These are phyloP conservation scores for Pseudorhombus dupliciocellatus DNA, from an alignment of 2,113 vertebrate species.

Conservation along the genomic window DNA sequence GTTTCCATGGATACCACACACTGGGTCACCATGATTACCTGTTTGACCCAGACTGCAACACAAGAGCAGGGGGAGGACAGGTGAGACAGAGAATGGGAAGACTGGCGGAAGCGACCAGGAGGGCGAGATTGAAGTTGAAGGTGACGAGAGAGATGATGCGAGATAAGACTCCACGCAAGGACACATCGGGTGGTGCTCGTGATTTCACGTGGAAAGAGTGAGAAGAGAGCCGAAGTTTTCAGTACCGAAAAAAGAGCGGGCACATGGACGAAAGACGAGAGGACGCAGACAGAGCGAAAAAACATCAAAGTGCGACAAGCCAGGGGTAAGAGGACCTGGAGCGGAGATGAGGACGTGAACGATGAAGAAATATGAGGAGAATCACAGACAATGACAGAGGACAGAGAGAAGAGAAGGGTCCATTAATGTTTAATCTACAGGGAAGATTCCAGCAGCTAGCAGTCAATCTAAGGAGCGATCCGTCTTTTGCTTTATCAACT, in stretches of 20 bases:
- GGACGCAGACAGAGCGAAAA: neutral
- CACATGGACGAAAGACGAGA: slow-evolving; percentile 10
- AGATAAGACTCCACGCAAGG: slow-evolving; percentile 29
- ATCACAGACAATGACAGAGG: slow-evolving; percentile 15
- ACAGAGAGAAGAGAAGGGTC: slow-evolving; percentile 20
- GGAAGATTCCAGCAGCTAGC: slow-evolving; percentile 12
- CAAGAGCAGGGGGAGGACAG: slow-evolving; percentile 68
- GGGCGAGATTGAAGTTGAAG: neutral
- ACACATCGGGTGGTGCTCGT: neutral
- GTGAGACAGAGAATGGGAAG: slow-evolving; percentile 30
- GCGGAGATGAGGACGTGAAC: neutral
- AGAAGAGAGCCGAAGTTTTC: slow-evolving; percentile 17
- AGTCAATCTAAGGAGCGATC: neutral
- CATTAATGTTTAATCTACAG: slow-evolving; percentile 40
- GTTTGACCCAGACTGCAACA: slow-evolving; percentile 89
- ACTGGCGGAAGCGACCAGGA: slow-evolving; percentile 14
- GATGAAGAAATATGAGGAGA: slow-evolving; percentile 13
- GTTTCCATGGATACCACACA: slow-evolving; percentile 84
- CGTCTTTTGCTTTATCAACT: neutral
- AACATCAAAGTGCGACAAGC: slow-evolving; percentile 70
- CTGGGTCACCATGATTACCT: slow-evolving; percentile 88
- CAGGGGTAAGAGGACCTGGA: slow-evolving; percentile 63
- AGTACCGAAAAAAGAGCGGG: slow-evolving; percentile 11
- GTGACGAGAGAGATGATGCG: neutral
- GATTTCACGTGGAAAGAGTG: slow-evolving; percentile 19